These are phyloP conservation scores for Cebus imitator DNA, from an alignment of 2,113 vertebrate species.

Conservation along the genomic window DNA sequence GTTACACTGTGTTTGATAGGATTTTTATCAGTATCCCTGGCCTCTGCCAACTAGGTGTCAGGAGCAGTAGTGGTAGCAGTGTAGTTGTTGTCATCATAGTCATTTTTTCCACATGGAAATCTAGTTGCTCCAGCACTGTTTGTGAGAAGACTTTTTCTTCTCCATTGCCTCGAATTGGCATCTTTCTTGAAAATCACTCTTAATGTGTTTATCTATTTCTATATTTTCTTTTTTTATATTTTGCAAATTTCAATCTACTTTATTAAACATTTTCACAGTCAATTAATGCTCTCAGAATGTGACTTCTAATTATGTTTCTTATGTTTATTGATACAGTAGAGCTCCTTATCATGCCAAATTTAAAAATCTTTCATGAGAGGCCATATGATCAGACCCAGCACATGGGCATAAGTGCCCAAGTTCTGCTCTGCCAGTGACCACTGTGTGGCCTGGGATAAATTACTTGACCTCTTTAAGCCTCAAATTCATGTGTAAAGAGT, in stretches of 20 bases:
- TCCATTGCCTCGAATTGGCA: neutral
- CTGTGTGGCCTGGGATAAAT: neutral
- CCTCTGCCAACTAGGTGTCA: neutral
- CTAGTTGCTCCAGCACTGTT: neutral
- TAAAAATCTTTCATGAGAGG: neutral
- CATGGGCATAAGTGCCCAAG: fast-evolving
- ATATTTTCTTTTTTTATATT: too few relatives aligned
- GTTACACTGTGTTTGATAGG: neutral
- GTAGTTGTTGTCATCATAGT: neutral
- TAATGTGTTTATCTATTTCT: neutral
- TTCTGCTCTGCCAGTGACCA: neutral
- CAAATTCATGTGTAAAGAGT: neutral
- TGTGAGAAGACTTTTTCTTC: neutral
- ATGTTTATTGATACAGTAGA: slow-evolving; percentile 4
- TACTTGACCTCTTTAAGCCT: neutral
- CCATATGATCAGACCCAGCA: neutral
- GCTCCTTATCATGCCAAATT: neutral
- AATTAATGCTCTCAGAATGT: neutral
- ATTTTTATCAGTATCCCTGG: neutral
- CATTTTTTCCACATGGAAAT: neutral
- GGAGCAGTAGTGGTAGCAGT: neutral
- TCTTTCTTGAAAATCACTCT: neutral
- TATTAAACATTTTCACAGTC: slow-evolving; percentile 13
- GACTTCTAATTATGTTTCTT: neutral
- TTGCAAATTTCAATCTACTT: neutral